A percentile compares a stretch with the other conserved stretches of the same genome.
These are phyloP conservation scores for Bryconaethiops microstoma DNA, from an alignment of 2,797 vertebrate genomes.

Conservation along the genomic window DNA sequence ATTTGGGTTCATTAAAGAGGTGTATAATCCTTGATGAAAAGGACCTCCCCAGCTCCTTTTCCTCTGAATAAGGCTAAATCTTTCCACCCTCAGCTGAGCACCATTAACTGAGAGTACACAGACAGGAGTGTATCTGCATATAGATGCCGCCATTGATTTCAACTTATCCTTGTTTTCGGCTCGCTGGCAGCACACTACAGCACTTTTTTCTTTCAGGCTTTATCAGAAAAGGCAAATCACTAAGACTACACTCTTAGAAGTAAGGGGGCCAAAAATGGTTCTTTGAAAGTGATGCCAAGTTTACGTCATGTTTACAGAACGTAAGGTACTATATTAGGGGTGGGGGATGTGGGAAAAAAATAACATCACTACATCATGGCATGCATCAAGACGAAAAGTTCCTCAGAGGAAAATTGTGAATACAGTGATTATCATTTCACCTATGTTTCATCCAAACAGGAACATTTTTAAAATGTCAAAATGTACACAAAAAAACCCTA, in stretches of 20 bases:
- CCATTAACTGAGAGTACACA: constrained; percentile 53
- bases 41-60: constrained; percentile 44
- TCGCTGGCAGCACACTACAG: constrained; percentile 20
- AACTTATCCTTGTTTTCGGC: constrained; percentile 33
- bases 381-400: too few species aligned
- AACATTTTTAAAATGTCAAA: too few species aligned
- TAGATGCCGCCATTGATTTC: constrained; percentile 52
- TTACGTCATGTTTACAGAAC: too few species aligned
- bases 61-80: constrained; percentile 49
- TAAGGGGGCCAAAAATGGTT: background rate
- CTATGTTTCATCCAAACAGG: too few species aligned
- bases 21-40: constrained; percentile 53
- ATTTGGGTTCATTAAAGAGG: constrained; percentile 53
- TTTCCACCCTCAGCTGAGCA: constrained; percentile 39
- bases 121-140: constrained; percentile 46
- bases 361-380: too few species aligned
- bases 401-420: too few species aligned
- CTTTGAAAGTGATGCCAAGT: too few species aligned
- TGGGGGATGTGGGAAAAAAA: too few species aligned
- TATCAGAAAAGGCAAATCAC: background rate
- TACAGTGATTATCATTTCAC: too few species aligned
- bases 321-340: too few species aligned
- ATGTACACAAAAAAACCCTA: too few species aligned
- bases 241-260: background rate
- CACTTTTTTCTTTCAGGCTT: background rate